phyloP scores from a whole-genome alignment of 2,797 vertebrate species.

The Clarias laeviceps region DNA sequence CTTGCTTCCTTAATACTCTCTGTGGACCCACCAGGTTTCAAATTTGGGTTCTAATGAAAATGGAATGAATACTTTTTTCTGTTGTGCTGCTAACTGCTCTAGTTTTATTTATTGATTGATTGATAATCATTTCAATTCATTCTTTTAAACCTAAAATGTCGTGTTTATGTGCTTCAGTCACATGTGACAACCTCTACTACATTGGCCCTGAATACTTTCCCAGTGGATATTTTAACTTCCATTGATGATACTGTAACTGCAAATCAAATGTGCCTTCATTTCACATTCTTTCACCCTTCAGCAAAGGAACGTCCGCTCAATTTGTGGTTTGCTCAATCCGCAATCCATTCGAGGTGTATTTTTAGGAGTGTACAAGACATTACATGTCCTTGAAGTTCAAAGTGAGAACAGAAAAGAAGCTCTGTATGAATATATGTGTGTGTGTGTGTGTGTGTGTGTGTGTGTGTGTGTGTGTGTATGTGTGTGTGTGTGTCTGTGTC shows the following conservation, averaged over 20 bases:
- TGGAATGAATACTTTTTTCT: background rate
- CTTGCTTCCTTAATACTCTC: background rate
- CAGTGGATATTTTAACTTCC: background rate
- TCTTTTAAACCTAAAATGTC: background rate
- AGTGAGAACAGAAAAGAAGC: constrained; percentile 70
- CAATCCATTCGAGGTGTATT: constrained; percentile 51
- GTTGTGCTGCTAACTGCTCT: background rate
- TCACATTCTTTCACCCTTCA: constrained; percentile 35
- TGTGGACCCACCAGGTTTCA: background rate
- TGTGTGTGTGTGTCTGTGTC: constrained; percentile 37
- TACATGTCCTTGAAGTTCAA: constrained; percentile 70
- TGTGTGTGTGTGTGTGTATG: background rate
- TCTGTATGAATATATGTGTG: constrained; percentile 68
- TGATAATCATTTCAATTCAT: background rate
- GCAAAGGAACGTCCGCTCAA: constrained; percentile 42
- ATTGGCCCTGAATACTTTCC: constrained; percentile 4
- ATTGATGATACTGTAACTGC: background rate
- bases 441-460: background rate
- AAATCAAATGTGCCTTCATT: constrained; percentile 11
- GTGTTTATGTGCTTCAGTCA: background rate
- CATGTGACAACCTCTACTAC: background rate
- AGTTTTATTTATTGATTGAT: background rate
- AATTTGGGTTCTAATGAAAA: background rate
- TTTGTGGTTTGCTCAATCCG: constrained; percentile 58
- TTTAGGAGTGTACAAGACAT: constrained; percentile 53